Percentiles rank a stretch among this genome's conserved stretches.
These are phyloP conservation scores for Drosophila ogumai DNA, from an alignment of 1,140 invertebrate genomes.

Conservation along the genomic window DNA sequence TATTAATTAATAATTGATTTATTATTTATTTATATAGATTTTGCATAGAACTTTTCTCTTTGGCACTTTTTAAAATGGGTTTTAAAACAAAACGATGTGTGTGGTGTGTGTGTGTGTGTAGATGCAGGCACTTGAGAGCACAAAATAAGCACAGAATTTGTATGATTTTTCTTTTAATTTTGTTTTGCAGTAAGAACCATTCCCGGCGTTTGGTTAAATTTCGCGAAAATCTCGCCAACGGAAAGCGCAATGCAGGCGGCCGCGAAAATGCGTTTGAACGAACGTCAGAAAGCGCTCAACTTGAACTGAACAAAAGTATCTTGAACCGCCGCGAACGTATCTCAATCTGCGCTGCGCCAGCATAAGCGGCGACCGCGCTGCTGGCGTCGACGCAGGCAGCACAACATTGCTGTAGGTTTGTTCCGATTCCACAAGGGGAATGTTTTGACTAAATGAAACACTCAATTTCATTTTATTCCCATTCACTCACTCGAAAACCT, in stretches of 20 bases:
- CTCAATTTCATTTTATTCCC: constrained; percentile 28
- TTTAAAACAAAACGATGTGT: constrained; percentile 35
- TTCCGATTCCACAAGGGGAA: constrained; percentile 19
- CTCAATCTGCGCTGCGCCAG: constrained; percentile 53
- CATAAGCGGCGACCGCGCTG: constrained; percentile 47
- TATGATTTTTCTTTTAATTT: background rate
- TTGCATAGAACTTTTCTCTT: constrained; percentile 36
- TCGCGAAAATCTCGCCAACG: constrained; percentile 25
- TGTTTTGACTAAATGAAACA: constrained; percentile 5
- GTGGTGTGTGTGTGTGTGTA: constrained; percentile 15
- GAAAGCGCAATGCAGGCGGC: constrained; percentile 41
- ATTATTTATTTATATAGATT: constrained; percentile 11
- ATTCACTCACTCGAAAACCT: constrained; percentile 51
- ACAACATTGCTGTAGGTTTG: constrained; percentile 27
- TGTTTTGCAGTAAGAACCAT: constrained; percentile 9
- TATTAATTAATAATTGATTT: constrained; percentile 24
- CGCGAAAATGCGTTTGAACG: constrained; percentile 64
- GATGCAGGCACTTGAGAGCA: constrained; percentile 45
- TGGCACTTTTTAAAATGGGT: constrained; percentile 45
- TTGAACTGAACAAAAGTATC: constrained; percentile 68
- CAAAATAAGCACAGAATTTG: constrained; percentile 23
- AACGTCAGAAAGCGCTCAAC: constrained; percentile 76
- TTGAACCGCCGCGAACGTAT: constrained; percentile 56
- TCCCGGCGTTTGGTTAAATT: constrained; percentile 13
- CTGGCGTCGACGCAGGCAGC: constrained; percentile 26